A percentile compares a stretch with the other conserved stretches of the same genome.
phyloP scores from a whole-genome alignment of 2,888 invertebrate genomes.

The Sesamia inferens region DNA sequence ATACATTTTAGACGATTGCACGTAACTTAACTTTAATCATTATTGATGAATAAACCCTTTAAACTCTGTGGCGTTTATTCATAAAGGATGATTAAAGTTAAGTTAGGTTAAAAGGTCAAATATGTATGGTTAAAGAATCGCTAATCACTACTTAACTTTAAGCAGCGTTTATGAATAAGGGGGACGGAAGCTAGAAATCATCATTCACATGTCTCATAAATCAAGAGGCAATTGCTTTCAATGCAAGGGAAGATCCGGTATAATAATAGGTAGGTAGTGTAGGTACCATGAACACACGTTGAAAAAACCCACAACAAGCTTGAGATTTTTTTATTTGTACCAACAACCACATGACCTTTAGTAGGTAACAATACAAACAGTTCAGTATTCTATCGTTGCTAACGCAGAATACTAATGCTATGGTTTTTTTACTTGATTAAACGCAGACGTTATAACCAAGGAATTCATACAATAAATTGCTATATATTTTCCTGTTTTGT shows the following conservation, averaged over 20 bases:
- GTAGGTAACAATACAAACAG: conserved; percentile 38
- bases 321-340: conserved; percentile 24
- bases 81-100: too few relatives aligned
- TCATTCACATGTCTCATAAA: not conserved
- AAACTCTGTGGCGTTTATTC: too few relatives aligned
- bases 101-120: too few relatives aligned
- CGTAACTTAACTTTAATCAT: too few relatives aligned
- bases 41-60: too few relatives aligned
- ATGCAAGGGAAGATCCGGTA: not conserved
- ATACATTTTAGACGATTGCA: too few relatives aligned
- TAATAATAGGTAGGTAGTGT: not conserved
- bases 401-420: conserved; percentile 41
- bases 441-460: conserved; percentile 19
- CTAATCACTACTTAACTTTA: too few relatives aligned
- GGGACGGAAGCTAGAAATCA: not conserved
- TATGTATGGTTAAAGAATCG: too few relatives aligned
- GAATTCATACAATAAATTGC: conserved; percentile 27
- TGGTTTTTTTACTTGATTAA: conserved; percentile 47
- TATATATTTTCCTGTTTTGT: conserved; percentile 44
- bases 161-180: too few relatives aligned
- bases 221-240: not conserved
- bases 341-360: conserved; percentile 38
- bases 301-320: conserved; percentile 12
- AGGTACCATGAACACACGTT: conserved; percentile 30
- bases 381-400: conserved; percentile 35